Evolutionary conservation across 2,113 vertebrate species (phyloP).

Genomic region (Laticauda colubrina): DNA sequence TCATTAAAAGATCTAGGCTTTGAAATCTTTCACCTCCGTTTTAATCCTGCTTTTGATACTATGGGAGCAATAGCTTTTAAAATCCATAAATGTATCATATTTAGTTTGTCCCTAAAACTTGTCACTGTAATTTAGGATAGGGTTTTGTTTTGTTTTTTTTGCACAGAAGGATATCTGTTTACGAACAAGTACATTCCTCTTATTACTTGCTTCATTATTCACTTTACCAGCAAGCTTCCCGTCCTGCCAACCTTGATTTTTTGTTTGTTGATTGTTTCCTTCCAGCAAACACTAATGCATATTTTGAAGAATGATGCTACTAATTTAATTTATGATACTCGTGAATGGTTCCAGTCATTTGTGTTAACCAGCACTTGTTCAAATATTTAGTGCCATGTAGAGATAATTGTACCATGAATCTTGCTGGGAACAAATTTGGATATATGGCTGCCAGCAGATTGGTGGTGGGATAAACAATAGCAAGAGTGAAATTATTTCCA

Average conservation of each 20-base stretch:
- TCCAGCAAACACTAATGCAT: background rate
- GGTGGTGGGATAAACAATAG: background rate
- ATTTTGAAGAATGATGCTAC: slow-evolving; percentile 4
- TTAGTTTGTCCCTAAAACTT: background rate
- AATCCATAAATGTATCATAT: background rate
- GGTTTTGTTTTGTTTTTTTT: background rate
- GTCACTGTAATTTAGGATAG: background rate
- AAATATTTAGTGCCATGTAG: background rate
- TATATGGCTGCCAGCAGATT: background rate
- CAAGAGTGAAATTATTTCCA: background rate
- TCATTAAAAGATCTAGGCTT: background rate
- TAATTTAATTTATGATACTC: background rate
- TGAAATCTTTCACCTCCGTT: background rate
- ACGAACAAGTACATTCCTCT: background rate
- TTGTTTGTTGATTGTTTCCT: background rate
- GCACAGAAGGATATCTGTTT: background rate
- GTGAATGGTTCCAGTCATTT: background rate
- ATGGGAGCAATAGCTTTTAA: background rate
- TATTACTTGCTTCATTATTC: background rate
- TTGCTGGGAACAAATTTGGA: background rate
- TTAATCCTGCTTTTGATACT: background rate
- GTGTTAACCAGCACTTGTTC: background rate
- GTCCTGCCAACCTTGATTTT: background rate
- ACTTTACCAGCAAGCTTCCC: background rate
- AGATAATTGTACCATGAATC: background rate